Base-by-base conservation (phyloP, 2,113 vertebrate species). In the Tringa solitaria region DNA sequence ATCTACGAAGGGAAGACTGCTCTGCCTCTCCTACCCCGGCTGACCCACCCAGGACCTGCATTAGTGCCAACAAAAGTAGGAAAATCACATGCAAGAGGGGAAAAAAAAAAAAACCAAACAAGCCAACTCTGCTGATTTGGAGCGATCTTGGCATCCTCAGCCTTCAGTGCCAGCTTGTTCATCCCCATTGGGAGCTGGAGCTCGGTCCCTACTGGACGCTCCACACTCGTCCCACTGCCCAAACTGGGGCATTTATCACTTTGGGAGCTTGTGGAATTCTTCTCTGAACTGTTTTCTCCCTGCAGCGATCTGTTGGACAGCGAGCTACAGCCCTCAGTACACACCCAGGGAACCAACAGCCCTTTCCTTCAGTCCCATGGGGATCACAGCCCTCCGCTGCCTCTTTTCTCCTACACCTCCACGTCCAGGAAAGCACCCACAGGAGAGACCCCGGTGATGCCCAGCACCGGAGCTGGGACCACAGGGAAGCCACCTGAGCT, bases 211-310 rank as follows among this genome's bases (percentile, higher is more conserved):
- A 6, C 12, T 1, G 32, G 45, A 46, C 0, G 2, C 26, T 56
- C 54, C n/a, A 2, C 11, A 3, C 56, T 54, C 20, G 0, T 21
- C 54, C 5, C 0, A 18, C 15, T n/a, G 54, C 46, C 46, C 54
- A n/a, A 32, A 39, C 30, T 17, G 46, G 6, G 21, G 46, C n/a
- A 54, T 23, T 54, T 21, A 5, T 28, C 9, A 5, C 8, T n/a
- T 28, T 3, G 13, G 33, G 39, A 54, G 30, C 14, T 45, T 24
- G 10, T 4, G 4, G 32, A 27, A 22, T 50, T 14, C 18, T 15
- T 46, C 20, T 46, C 11, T 24, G n/a, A 81, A 28, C 7, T 21
- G 3, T 16, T 23, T 30, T 28, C 43, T 24, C 33, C 37, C 74
- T 18, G 5, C 19, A 54, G 53, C 5, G 20, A 23, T 27, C 27